Base-by-base conservation (phyloP, 2,888 invertebrate genomes). In the Beris chalybata region DNA sequence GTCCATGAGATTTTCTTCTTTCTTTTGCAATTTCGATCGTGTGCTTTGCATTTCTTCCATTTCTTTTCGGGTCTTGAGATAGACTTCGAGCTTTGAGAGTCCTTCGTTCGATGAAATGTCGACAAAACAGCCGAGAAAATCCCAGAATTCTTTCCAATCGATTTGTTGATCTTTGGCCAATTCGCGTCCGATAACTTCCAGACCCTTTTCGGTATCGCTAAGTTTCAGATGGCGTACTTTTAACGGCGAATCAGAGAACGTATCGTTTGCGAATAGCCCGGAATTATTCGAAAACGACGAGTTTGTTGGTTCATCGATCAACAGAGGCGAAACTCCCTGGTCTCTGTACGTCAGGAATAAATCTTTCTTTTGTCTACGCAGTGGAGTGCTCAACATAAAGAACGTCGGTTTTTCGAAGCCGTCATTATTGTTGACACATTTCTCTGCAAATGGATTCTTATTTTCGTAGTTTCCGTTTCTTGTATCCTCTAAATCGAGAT, bases 101-200 rank as follows among this genome's bases (percentile, higher is more conserved):
- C 96, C 97, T 65, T 90, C 88, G 0, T 82, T 76, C 0, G 89
- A 85, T 0, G 89, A 81, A 5, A 97, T 83, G 78, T 97, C 91
- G 0, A 90, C 85, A 78, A 92, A 95, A 2, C 86, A 85, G 72
- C 90, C 89, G 12, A 97, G 81, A 77, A 97, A 97, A 5, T 90
- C 89, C 97, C 97, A 97, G 80, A 93, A 93, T 76, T 97, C 97
- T 69, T 87, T 89, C 96, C 96, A 97, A 9, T 86, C 85, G 0
- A 93, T 84, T 64, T 89, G 84, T 77, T 87, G 85, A 77, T 90
- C 85, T 70, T 86, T 85, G 0, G 93, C 92, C 70, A 79, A 64
- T 64, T 79, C 88, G 83, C 91, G 85, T 70, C 93, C 95, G 50
- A 93, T 86, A 72, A 88, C 81, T 79, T 97, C 96, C n/a, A 95